Conservation (phyloP, 2,888 invertebrate species). For the Limnephilus lunatus region DNA sequence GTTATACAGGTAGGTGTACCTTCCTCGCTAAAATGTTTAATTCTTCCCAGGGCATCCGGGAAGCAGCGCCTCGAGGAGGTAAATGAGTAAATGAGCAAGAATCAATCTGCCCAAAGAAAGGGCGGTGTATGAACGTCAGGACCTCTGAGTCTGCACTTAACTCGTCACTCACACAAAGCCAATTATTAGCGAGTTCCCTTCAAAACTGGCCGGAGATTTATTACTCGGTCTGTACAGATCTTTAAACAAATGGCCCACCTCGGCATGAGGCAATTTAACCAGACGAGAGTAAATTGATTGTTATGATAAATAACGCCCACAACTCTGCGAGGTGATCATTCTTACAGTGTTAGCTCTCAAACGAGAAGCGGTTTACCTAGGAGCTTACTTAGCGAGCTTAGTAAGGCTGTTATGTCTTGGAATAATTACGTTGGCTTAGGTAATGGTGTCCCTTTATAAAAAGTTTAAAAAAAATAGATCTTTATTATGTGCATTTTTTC, state of each 20-base stretch:
- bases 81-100: neutral
- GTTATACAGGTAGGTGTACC: neutral
- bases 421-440: too few species aligned
- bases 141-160: conserved; percentile 57
- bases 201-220: conserved; percentile 58
- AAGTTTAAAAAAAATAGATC: too few species aligned
- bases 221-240: conserved; percentile 35
- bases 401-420: neutral
- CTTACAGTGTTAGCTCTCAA: neutral
- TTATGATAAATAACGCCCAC: conserved; percentile 51
- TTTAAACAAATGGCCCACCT: conserved; percentile 46
- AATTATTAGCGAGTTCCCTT: conserved; percentile 51
- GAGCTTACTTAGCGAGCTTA: neutral
- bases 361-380: neutral
- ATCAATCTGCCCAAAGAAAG: conserved; percentile 51
- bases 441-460: too few species aligned
- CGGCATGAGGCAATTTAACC: conserved; percentile 37
- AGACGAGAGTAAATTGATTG: conserved; percentile 41
- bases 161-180: conserved; percentile 60
- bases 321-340: conserved; percentile 35
- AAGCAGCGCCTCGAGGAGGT: conserved; percentile 35
- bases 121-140: conserved; percentile 42
- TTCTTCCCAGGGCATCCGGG: conserved; percentile 33
- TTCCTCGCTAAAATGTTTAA: neutral
- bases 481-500: too few species aligned